Percentiles rank a stretch among this genome's conserved stretches.
phyloP scores from a whole-genome alignment of 2,113 vertebrate genomes.

The Panurus biarmicus region DNA sequence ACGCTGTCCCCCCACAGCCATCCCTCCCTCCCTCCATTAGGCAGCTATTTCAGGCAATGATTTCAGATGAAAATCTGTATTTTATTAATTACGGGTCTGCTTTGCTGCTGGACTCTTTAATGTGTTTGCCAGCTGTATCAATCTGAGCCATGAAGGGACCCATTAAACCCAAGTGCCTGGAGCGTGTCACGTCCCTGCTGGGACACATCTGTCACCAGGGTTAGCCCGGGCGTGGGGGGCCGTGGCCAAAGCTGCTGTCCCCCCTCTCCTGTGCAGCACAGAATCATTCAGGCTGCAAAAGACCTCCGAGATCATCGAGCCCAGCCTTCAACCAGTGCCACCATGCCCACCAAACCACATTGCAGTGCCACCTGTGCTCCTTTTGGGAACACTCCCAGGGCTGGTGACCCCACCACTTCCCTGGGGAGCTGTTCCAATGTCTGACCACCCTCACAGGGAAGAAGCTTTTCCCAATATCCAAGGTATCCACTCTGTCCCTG shows the following conservation, averaged over 20 bases:
- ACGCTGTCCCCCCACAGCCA: background rate
- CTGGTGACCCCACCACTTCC: background rate
- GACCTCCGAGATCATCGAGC: background rate
- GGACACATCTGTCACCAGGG: background rate
- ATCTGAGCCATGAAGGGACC: background rate
- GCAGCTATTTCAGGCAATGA: constrained; percentile 46
- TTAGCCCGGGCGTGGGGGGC: rapidly evolving
- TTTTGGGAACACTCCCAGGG: background rate
- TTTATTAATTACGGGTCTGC: constrained; percentile 67
- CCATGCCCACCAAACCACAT: background rate
- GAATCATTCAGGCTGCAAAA: background rate
- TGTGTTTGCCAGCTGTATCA: constrained; percentile 56
- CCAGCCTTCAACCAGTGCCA: background rate
- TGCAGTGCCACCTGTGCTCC: background rate
- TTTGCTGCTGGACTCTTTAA: constrained; percentile 48
- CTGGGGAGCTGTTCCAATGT: background rate
- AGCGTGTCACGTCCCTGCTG: background rate
- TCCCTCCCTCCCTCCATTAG: background rate
- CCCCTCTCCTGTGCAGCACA: background rate
- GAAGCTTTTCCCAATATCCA: background rate
- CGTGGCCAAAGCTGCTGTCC: background rate
- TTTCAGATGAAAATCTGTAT: constrained; percentile 63
- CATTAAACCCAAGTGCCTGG: background rate
- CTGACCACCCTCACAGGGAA: background rate
- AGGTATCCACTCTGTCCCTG: rapidly evolving